A percentile compares a stretch with the other conserved stretches of the same genome.
These are phyloP conservation scores for Phasia obesa DNA, from an alignment of 2,888 invertebrate species.

Conservation along the genomic window DNA sequence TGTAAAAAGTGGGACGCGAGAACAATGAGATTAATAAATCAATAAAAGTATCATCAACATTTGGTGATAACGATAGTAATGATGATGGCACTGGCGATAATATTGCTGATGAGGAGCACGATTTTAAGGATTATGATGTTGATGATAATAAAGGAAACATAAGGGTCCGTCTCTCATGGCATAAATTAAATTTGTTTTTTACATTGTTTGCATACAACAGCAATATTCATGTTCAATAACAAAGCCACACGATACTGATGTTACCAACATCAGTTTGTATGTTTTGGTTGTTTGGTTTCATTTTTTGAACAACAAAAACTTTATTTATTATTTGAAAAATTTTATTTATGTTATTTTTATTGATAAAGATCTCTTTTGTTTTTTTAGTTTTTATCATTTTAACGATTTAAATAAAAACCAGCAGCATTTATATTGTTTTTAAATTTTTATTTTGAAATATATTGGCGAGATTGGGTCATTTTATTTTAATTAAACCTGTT, in stretches of 20 bases:
- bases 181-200: conserved; percentile 65
- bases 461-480: too few relatives aligned
- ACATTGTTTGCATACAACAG: conserved; percentile 62
- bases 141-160: conserved; percentile 45
- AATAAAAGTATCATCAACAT: conserved; percentile 56
- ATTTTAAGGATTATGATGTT: conserved; percentile 27
- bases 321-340: background rate
- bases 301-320: conserved; percentile 17
- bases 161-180: conserved; percentile 35
- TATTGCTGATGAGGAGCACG: background rate
- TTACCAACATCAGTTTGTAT: conserved; percentile 37
- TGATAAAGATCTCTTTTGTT: too few relatives aligned
- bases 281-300: conserved; percentile 36
- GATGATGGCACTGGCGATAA: conserved; percentile 5
- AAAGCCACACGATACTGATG: conserved; percentile 30
- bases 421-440: too few relatives aligned
- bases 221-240: conserved; percentile 47
- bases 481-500: too few relatives aligned
- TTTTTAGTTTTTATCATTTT: too few relatives aligned
- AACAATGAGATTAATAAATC: conserved; percentile 59
- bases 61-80: conserved; percentile 29
- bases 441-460: too few relatives aligned
- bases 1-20: background rate
- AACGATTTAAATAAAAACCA: too few relatives aligned
- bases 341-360: too few relatives aligned